These are phyloP conservation scores for Cairina moschata DNA, from an alignment of 2,113 vertebrate species.

Conservation along the genomic window DNA sequence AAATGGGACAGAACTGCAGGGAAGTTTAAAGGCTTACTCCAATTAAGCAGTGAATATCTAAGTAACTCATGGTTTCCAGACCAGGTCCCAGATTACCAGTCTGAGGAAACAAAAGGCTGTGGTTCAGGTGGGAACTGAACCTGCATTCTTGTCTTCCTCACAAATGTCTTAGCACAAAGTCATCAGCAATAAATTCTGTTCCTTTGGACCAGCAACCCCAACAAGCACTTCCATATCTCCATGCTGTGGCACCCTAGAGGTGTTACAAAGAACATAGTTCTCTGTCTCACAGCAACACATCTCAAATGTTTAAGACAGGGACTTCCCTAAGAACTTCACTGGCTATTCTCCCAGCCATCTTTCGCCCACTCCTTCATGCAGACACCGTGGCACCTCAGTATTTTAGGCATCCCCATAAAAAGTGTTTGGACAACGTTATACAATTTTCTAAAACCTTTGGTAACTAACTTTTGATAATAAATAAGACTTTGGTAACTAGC, in stretches of 20 bases:
- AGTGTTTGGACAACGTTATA: background rate
- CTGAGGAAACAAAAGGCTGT: background rate
- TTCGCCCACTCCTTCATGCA: background rate
- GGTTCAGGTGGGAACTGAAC: background rate
- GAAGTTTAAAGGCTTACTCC: background rate
- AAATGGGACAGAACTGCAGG: background rate
- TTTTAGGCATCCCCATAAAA: background rate
- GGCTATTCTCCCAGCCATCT: background rate
- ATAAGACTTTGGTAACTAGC: background rate
- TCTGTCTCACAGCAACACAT: background rate
- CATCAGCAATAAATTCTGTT: background rate
- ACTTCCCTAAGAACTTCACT: background rate
- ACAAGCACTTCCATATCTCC: accelerated
- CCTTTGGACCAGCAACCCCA: background rate
- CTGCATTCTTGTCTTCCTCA: background rate
- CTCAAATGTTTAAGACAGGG: background rate
- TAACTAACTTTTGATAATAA: background rate
- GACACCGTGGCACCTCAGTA: accelerated
- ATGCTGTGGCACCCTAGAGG: background rate
- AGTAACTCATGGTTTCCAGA: background rate
- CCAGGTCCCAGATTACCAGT: background rate
- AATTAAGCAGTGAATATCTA: background rate
- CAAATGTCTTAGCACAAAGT: background rate
- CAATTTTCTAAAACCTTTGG: background rate
- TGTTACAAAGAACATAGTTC: background rate